Percentiles rank a stretch among this genome's conserved stretches.
Conservation (phyloP, 2,113 vertebrate genomes). For the Ailuropoda melanoleuca region DNA sequence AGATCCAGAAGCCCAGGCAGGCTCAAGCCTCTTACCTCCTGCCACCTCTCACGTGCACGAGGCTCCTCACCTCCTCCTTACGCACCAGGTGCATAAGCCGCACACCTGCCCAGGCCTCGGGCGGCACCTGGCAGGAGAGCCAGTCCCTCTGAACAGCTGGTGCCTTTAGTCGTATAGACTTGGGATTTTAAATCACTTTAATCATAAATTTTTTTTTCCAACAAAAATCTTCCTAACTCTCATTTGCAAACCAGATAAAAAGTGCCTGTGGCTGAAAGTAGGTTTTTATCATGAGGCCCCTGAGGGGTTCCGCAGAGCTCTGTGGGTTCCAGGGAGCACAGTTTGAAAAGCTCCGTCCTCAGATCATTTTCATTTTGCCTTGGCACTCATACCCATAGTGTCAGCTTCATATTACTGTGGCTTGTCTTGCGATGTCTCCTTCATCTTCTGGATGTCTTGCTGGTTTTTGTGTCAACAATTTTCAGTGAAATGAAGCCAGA, state of each 20-base stretch:
- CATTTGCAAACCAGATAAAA: background rate
- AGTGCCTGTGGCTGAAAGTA: background rate
- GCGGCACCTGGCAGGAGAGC: background rate
- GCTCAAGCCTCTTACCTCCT: background rate
- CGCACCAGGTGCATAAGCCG: no score
- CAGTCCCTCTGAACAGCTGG: background rate
- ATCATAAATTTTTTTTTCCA: background rate
- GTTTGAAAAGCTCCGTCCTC: background rate
- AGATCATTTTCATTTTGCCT: background rate
- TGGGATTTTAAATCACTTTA: background rate
- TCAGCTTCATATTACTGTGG: background rate
- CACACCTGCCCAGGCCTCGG: background rate
- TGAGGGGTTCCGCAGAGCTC: background rate
- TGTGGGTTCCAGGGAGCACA: background rate
- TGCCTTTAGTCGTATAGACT: background rate
- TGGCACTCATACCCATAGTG: background rate
- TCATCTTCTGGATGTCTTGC: background rate
- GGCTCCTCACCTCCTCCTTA: background rate
- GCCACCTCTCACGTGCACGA: rapidly evolving
- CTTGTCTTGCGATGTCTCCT: background rate
- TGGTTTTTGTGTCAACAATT: background rate
- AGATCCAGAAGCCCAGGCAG: background rate
- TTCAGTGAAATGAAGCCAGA: background rate
- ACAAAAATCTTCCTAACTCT: background rate
- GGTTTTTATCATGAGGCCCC: background rate